Conservation (phyloP, 2,797 vertebrate genomes). For the Lagocephalus sceleratus region DNA sequence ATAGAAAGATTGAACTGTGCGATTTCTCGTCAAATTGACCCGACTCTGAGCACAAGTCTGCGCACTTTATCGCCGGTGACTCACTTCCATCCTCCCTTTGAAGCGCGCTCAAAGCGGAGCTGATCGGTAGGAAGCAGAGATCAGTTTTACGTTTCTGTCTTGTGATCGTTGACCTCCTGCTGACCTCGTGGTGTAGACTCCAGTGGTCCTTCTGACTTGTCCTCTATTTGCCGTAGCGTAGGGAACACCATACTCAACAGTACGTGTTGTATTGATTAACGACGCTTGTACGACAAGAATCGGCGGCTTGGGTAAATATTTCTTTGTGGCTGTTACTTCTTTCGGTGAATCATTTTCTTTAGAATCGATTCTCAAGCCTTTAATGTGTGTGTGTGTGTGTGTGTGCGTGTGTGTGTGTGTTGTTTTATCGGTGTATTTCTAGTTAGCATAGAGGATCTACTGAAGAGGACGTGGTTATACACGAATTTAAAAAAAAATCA, state of each 20-base stretch:
- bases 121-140: neutral
- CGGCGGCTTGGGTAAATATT: conserved; percentile 24
- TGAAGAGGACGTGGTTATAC: conserved; percentile 10
- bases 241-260: conserved; percentile 28
- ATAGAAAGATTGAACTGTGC: neutral
- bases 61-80: conserved; percentile 19
- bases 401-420: conserved; percentile 4
- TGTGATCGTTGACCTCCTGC: conserved; percentile 22
- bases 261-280: conserved; percentile 47
- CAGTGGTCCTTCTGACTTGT: conserved; percentile 28
- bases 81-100: neutral
- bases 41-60: conserved; percentile 51
- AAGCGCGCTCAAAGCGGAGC: too few species aligned
- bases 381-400: conserved; percentile 7
- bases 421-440: conserved; percentile 39
- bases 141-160: neutral
- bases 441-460: conserved; percentile 36
- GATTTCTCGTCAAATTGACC: conserved; percentile 24
- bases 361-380: conserved; percentile 37
- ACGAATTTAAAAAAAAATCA: neutral
- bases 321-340: conserved; percentile 48
- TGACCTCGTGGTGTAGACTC: conserved; percentile 33
- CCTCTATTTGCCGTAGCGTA: conserved; percentile 53
- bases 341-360: conserved; percentile 34
- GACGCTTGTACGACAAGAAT: conserved; percentile 42